Conservation (phyloP, 2,888 invertebrate genomes). For the Nemotelus pantherinus region DNA sequence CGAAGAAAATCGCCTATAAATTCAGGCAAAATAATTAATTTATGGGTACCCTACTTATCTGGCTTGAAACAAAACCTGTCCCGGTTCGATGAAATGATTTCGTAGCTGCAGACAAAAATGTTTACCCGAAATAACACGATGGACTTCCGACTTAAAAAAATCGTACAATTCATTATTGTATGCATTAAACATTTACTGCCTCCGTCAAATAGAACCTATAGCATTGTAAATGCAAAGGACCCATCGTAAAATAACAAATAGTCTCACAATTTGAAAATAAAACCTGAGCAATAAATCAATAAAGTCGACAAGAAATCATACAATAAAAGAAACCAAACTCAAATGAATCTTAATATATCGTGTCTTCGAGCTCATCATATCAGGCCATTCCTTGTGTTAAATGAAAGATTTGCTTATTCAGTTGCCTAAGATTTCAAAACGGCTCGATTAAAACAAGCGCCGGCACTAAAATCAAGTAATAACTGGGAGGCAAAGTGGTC, state of each 20-base stretch:
- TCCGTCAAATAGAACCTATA: conserved; percentile 18
- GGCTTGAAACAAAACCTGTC: background rate
- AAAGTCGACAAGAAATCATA: conserved; percentile 38
- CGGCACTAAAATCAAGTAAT: conserved; percentile 30
- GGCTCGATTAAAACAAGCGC: conserved; percentile 22
- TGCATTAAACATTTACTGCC: background rate
- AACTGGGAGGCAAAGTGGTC: conserved; percentile 28
- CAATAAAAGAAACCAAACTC: conserved; percentile 38
- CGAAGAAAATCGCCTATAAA: conserved; percentile 27
- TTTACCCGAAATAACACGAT: background rate
- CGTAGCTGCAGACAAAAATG: no score
- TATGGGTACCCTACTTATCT: background rate
- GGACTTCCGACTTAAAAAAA: background rate
- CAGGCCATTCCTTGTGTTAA: background rate
- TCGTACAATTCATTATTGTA: no score
- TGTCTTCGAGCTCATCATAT: background rate
- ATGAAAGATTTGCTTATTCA: conserved; percentile 10
- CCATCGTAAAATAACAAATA: conserved; percentile 34
- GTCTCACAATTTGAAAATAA: conserved; percentile 13
- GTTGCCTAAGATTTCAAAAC: conserved; percentile 4
- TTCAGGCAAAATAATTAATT: conserved; percentile 33
- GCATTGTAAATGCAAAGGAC: background rate
- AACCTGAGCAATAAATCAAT: conserved; percentile 42
- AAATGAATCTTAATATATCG: conserved; percentile 34
- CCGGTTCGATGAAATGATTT: background rate